These are phyloP conservation scores for Cynopterus brachyotis DNA, from an alignment of 2,113 vertebrate species.

Conservation along the genomic window DNA sequence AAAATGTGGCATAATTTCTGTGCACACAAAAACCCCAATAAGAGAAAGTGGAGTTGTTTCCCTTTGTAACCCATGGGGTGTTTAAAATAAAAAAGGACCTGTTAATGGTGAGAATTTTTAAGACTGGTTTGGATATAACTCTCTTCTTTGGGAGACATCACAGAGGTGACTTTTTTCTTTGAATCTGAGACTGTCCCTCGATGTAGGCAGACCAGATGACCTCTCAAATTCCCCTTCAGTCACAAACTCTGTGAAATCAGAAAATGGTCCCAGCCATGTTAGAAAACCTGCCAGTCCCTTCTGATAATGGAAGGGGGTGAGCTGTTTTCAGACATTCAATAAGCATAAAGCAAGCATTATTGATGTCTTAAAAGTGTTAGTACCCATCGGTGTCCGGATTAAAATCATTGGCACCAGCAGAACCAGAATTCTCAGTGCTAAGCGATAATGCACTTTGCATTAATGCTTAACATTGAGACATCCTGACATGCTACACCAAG, in stretches of 20 bases:
- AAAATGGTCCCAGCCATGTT: constrained; percentile 36
- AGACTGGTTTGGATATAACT: background rate
- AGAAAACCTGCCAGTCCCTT: constrained; percentile 60
- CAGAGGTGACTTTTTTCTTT: background rate
- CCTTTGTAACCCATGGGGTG: background rate
- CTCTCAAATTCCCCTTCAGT: constrained; percentile 11
- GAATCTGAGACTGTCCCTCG: background rate
- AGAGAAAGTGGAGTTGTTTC: background rate
- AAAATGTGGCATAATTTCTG: background rate
- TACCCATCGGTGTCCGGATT: constrained; percentile 18
- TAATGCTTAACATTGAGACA: constrained; percentile 64
- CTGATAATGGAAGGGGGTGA: constrained; percentile 53
- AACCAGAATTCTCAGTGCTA: constrained; percentile 44
- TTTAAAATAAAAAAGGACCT: background rate
- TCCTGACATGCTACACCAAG: constrained; percentile 46
- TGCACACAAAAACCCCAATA: background rate
- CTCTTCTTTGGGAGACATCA: background rate
- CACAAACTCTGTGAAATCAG: constrained; percentile 1
- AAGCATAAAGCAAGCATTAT: constrained; percentile 75
- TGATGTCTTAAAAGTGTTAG: constrained; percentile 75
- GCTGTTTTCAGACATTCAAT: constrained; percentile 70
- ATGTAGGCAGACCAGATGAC: background rate
- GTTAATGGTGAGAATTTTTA: background rate
- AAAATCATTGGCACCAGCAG: constrained; percentile 53
- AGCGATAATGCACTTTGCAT: constrained; percentile 80